phyloP scores from a whole-genome alignment of 2,888 invertebrate genomes.

The Proisotoma minuta region DNA sequence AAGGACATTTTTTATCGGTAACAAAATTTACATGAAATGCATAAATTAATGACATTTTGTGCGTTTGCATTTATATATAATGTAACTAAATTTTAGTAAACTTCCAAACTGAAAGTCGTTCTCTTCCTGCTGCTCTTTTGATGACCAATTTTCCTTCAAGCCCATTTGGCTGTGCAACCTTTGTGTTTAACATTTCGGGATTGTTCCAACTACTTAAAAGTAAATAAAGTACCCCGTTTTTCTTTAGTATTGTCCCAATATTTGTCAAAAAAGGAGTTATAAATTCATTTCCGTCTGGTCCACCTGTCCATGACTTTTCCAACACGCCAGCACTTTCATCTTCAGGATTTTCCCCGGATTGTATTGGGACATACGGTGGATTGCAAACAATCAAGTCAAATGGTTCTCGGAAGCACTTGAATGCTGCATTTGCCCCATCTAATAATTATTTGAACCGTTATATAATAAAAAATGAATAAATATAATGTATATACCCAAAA shows the following conservation, averaged over 20 bases:
- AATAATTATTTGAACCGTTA: conserved; percentile 49
- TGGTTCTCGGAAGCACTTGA: conserved; percentile 58
- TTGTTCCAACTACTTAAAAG: conserved; percentile 85
- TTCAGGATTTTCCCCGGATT: conserved; percentile 59
- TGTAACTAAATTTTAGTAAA: conserved; percentile 54
- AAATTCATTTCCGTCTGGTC: conserved; percentile 67
- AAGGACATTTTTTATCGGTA: too few species aligned
- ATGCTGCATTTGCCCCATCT: conserved; percentile 66
- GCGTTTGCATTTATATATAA: too few species aligned
- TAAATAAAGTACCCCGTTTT: conserved; percentile 76
- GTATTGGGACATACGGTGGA: conserved; percentile 95
- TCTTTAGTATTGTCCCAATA: conserved; percentile 67
- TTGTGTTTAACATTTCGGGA: conserved; percentile 62
- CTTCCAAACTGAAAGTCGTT: conserved; percentile 77
- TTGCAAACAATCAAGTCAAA: conserved; percentile 92
- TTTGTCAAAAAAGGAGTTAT: conserved; percentile 63
- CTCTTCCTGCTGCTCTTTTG: conserved; percentile 75
- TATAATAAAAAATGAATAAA: background rate
- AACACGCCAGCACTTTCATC: conserved; percentile 53
- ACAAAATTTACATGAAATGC: too few species aligned
- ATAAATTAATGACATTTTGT: too few species aligned
- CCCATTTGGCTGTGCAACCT: conserved; percentile 57
- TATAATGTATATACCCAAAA: conserved; percentile 7
- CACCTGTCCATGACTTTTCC: conserved; percentile 67
- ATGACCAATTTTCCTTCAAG: conserved; percentile 62